Base-by-base conservation (phyloP, 2,797 vertebrate species). In the Channa striata region DNA sequence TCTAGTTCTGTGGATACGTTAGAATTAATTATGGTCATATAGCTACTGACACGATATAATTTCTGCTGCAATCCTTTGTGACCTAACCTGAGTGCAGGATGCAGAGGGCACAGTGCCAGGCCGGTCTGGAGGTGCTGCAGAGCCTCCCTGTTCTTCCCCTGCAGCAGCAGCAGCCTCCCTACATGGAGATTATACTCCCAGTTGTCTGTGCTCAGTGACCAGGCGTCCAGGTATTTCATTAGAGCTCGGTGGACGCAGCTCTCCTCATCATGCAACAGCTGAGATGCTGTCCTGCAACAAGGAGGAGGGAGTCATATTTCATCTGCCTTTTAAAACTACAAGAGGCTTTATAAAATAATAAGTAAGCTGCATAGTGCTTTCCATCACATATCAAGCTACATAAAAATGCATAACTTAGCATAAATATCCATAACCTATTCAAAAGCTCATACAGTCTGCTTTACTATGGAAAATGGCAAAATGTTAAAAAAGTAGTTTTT, bases 211-310 rank as follows among this genome's bases (percentile, higher is more conserved):
- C 82, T 89, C 78, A 94, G 64, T 37, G 78, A 87, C 87, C 92
- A 93, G 72, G 93, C 92, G 11, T 94, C 93, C 87, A 92, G 82
- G 84, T 94, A 93, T 79, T 94, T 94, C 64, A 92, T 72, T 68
- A 93, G 81, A 58, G 92, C 91, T 46, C 46, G 76, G 48, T 89
- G 82, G 33, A 91, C 20, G n/a, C 49, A 78, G 63, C 73, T 88
- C 76, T 90, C 88, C 44, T 92, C 84, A 19, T 91, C 88, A 36
- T 8, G 68, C 65, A 81, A n/a, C 23, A 4, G 72, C 73, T 48
- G 77, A 67, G 44, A 78, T 67, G 46, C 70, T 64, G 10, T 78
- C 73, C 84, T 92, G 48, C 59, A 72, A 63, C 11, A 51, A 57
- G 19, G 49, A 8, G 5, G n/a, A 12, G 33, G 9, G 36, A 42